Percentiles rank a stretch among this genome's conserved stretches.
phyloP scores from a whole-genome alignment of 2,888 invertebrate genomes.

The Cataglyphis albicans region DNA sequence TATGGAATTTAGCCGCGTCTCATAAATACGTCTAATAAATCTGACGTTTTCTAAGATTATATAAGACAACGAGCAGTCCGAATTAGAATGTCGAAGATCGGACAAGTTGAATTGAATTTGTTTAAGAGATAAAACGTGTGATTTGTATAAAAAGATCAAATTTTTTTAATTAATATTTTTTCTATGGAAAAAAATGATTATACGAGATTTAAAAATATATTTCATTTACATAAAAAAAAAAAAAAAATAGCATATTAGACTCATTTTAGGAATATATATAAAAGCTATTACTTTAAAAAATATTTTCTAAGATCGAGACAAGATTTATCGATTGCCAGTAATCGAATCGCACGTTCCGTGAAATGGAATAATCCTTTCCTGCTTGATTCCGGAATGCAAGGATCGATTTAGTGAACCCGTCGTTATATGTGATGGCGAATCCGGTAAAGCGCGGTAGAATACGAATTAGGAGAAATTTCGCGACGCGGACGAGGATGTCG shows the following conservation, averaged over 20 bases:
- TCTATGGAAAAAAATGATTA: not conserved
- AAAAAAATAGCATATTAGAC: not conserved
- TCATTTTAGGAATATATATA: not conserved
- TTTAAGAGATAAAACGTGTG: not conserved
- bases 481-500: constrained; percentile 83
- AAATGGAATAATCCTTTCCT: not conserved
- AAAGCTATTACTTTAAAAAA: not conserved
- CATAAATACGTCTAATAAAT: constrained; percentile 27
- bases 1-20: constrained; percentile 26
- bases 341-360: not conserved
- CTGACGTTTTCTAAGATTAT: not conserved
- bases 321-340: not conserved
- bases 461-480: constrained; percentile 79
- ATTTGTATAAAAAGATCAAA: not conserved
- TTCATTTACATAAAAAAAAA: not conserved
- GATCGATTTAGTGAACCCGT: constrained; percentile 55
- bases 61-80: not conserved
- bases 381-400: not conserved
- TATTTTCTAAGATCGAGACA: not conserved
- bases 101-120: not conserved
- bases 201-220: not conserved
- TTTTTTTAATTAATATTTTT: not conserved
- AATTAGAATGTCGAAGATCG: constrained; percentile 11
- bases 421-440: constrained; percentile 64
- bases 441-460: constrained; percentile 56